Evolutionary conservation across 2,113 vertebrate genomes (phyloP).

Genomic region (Ciconia boyciana): DNA sequence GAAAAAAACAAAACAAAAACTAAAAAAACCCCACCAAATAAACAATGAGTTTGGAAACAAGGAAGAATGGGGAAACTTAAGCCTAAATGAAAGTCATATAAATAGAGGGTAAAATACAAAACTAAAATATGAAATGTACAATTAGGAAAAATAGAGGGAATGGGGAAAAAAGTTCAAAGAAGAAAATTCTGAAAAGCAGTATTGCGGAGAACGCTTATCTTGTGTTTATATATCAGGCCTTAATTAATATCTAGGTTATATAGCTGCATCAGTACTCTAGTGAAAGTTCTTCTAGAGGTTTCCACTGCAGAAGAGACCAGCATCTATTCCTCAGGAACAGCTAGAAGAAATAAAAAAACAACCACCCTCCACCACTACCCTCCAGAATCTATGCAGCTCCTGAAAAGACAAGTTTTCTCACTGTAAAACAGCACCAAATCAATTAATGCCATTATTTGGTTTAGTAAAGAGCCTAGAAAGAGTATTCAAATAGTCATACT

Average conservation of each 20-base stretch:
- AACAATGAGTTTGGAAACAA: not conserved
- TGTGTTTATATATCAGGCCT: not conserved
- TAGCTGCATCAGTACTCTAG: not conserved
- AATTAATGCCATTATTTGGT: not conserved
- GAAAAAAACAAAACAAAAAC: no score
- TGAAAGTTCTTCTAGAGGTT: not conserved
- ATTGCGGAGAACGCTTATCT: not conserved
- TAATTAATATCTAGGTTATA: not conserved
- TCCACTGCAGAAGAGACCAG: not conserved
- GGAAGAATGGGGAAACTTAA: not conserved
- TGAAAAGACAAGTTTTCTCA: not conserved
- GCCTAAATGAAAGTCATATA: not conserved
- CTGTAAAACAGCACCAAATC: not conserved
- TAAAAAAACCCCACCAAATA: not conserved
- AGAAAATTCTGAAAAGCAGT: not conserved
- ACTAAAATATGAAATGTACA: not conserved
- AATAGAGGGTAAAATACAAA: not conserved
- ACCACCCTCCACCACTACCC: rapidly evolving
- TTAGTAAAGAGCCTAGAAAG: not conserved
- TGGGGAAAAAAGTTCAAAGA: not conserved
- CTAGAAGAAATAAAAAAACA: not conserved
- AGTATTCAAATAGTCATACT: not conserved
- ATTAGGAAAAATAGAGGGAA: not conserved
- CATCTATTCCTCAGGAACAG: not conserved
- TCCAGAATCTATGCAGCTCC: not conserved